Percentiles rank a stretch among this genome's conserved stretches.
Conservation (phyloP, 23 tunicate species). For the Styela clava region DNA sequence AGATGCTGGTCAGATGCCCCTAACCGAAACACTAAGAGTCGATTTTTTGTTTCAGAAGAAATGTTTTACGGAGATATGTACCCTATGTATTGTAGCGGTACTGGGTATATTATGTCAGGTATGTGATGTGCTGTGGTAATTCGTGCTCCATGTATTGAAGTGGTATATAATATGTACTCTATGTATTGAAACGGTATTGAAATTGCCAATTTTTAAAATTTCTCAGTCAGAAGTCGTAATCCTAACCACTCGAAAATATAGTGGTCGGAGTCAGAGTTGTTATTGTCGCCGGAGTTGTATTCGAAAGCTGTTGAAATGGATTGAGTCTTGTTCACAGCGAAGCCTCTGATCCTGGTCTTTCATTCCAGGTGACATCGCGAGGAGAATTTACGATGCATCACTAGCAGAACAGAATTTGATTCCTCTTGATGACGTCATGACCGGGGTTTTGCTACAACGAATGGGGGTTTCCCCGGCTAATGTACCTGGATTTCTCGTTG, state of each 20-base stretch:
- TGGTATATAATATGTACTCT: neutral
- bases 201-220: too few relatives aligned
- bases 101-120: conserved; percentile 81
- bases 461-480: conserved; percentile 30
- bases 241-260: too few relatives aligned
- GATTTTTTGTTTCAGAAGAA: conserved; percentile 50
- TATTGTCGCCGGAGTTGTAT: too few relatives aligned
- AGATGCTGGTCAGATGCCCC: conserved; percentile 29
- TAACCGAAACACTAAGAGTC: conserved; percentile 44
- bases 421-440: conserved; percentile 68
- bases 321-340: too few relatives aligned
- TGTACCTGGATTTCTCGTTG: conserved; percentile 29
- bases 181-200: too few relatives aligned
- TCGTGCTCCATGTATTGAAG: neutral
- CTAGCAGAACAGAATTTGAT: conserved; percentile 1
- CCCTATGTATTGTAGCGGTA: conserved; percentile 54
- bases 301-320: too few relatives aligned
- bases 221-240: too few relatives aligned
- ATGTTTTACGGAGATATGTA: conserved; percentile 26
- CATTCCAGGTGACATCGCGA: conserved; percentile 55
- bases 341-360: too few relatives aligned
- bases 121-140: neutral
- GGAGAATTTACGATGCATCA: conserved; percentile 2
- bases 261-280: too few relatives aligned
- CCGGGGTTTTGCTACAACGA: conserved; percentile 37